Percentiles rank a stretch among this genome's conserved stretches.
Evolutionary conservation across 2,113 vertebrate genomes (phyloP).

Genomic region (Misgurnus mizolepis): DNA sequence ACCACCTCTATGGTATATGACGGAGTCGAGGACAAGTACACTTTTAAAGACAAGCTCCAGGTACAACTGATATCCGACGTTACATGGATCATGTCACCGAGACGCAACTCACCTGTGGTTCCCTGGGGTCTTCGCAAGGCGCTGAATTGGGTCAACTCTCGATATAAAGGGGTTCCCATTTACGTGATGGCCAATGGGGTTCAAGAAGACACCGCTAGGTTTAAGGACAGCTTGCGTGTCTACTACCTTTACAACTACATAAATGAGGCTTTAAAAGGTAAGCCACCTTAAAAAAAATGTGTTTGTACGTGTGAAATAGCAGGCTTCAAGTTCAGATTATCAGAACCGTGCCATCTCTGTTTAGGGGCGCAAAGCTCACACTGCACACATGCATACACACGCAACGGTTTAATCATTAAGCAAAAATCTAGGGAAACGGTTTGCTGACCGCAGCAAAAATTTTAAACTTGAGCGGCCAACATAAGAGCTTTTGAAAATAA

Average conservation of each 20-base stretch:
- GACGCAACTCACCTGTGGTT: constrained; percentile 79
- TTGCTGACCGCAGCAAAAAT: constrained; percentile 54
- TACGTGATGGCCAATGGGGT: constrained; percentile 89
- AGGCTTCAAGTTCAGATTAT: too few species aligned
- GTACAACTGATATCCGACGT: constrained; percentile 88
- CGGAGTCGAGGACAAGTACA: constrained; percentile 83
- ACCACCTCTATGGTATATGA: constrained; percentile 88
- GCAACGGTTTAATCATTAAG: constrained; percentile 70
- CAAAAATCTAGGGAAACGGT: constrained; percentile 44
- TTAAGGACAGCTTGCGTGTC: constrained; percentile 83
- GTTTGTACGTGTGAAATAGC: too few species aligned
- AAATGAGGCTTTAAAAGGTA: constrained; percentile 97
- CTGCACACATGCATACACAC: constrained; percentile 23
- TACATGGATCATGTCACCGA: constrained; percentile 82
- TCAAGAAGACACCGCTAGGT: constrained; percentile 77
- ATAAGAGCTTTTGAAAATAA: not conserved
- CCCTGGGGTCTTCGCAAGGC: constrained; percentile 92
- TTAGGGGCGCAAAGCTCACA: constrained; percentile 14
- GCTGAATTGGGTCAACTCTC: constrained; percentile 75
- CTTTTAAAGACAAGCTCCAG: constrained; percentile 81
- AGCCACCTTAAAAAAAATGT: constrained; percentile 40
- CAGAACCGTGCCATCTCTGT: not conserved
- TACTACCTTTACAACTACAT: constrained; percentile 92
- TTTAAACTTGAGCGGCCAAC: too few species aligned
- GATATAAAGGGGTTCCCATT: constrained; percentile 83